These are phyloP conservation scores for Drosophila imparisetae DNA, from an alignment of 2,888 invertebrate genomes.

Conservation along the genomic window DNA sequence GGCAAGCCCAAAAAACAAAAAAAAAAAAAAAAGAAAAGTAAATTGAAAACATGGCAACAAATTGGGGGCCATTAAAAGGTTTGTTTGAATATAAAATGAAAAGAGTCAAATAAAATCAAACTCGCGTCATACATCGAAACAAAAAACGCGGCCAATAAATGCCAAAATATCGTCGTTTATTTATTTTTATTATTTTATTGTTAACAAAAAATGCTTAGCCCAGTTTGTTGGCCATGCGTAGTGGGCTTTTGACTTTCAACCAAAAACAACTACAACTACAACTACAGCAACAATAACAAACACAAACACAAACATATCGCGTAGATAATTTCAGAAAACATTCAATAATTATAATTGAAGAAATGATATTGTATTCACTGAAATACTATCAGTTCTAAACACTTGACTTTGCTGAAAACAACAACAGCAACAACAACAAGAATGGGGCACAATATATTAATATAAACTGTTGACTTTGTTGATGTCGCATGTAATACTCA, in stretches of 20 bases:
- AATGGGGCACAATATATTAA: slow-evolving; percentile 7
- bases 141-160: slow-evolving; percentile 49
- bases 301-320: slow-evolving; percentile 19
- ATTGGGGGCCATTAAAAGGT: slow-evolving; percentile 59
- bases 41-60: slow-evolving; percentile 40
- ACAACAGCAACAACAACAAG: slow-evolving; percentile 12
- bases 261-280: slow-evolving; percentile 14
- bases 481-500: slow-evolving; percentile 42
- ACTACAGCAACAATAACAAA: slow-evolving; percentile 2
- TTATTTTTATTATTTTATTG: slow-evolving; percentile 36
- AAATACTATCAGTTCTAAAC: slow-evolving; percentile 39
- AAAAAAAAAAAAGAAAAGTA: slow-evolving; percentile 7
- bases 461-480: slow-evolving; percentile 22
- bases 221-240: slow-evolving; percentile 34
- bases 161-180: slow-evolving; percentile 20
- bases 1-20: slow-evolving; percentile 54
- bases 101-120: slow-evolving; percentile 52
- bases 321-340: slow-evolving; percentile 49
- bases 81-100: slow-evolving; percentile 43
- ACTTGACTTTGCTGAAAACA: slow-evolving; percentile 43
- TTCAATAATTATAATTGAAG: slow-evolving; percentile 51
- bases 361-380: slow-evolving; percentile 46
- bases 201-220: slow-evolving; percentile 50
- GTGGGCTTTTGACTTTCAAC: slow-evolving; percentile 15
- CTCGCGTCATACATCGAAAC: slow-evolving; percentile 37